Evolutionary conservation across 2,888 invertebrate species (phyloP).

Genomic region (Teleogryllus oceanicus): DNA sequence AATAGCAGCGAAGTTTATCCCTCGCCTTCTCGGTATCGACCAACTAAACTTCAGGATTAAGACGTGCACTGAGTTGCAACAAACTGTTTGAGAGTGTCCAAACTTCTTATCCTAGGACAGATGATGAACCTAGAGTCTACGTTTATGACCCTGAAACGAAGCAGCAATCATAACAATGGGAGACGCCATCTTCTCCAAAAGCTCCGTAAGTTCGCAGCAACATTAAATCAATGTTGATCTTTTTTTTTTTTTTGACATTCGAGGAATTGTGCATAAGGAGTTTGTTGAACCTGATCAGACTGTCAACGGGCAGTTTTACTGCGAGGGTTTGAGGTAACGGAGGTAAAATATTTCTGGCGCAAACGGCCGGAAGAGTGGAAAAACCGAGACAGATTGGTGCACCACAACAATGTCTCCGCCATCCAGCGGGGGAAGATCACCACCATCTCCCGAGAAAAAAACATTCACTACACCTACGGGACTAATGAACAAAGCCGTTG

Average conservation of each 20-base stretch:
- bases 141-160: no score
- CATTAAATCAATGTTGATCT: not conserved
- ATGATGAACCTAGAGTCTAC: not conserved
- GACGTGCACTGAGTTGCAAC: not conserved
- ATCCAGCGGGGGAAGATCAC: no score
- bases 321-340: not conserved
- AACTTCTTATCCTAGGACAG: not conserved
- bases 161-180: no score
- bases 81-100: not conserved
- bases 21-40: not conserved
- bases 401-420: not conserved
- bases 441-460: no score
- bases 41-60: not conserved
- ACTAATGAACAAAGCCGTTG: no score
- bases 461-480: no score
- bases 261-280: not conserved
- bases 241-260: not conserved
- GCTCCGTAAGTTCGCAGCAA: not conserved
- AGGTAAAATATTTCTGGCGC: not conserved
- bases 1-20: not conserved
- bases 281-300: not conserved
- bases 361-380: not conserved
- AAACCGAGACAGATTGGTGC: not conserved
- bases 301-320: not conserved
- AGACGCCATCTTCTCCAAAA: slow-evolving; percentile 11